A percentile compares a stretch with the other conserved stretches of the same genome.
These are phyloP conservation scores for Ascaphus truei DNA, from an alignment of 2,113 vertebrate species.

Conservation along the genomic window DNA sequence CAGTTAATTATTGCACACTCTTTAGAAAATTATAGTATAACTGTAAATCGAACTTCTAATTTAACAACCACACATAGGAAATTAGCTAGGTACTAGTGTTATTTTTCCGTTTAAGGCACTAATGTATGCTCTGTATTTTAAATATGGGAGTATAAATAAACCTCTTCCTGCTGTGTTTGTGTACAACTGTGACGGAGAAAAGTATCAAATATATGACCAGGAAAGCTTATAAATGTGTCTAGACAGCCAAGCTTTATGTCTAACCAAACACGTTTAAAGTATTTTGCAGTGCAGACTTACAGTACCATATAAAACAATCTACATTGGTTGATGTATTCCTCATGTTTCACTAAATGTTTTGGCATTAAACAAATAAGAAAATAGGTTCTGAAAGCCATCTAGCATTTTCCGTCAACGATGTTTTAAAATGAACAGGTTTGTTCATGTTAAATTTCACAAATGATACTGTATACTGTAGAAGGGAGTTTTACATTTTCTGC, in stretches of 20 bases:
- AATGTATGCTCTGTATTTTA: background rate
- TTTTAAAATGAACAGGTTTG: no score
- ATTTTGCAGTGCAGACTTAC: conserved; percentile 10
- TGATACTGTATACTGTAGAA: no score
- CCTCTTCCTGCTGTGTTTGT: background rate
- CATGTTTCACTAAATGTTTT: conserved; percentile 21
- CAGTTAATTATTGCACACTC: background rate
- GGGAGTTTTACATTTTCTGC: no score
- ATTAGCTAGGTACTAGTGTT: background rate
- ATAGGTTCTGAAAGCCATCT: background rate
- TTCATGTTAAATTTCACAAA: no score
- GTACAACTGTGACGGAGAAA: background rate
- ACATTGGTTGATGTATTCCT: conserved; percentile 27
- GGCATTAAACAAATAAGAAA: conserved; percentile 3
- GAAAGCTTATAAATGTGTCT: conserved; percentile 35
- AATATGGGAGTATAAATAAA: background rate
- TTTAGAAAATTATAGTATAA: background rate
- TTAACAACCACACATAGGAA: background rate
- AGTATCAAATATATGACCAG: conserved; percentile 20
- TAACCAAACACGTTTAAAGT: conserved; percentile 22
- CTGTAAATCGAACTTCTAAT: background rate
- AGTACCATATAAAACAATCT: background rate
- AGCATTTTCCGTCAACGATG: no score
- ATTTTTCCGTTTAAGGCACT: background rate
- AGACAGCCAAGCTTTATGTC: conserved; percentile 20